Evolutionary conservation across 2,888 invertebrate species (phyloP).

Genomic region (Drosophila koepferae): DNA sequence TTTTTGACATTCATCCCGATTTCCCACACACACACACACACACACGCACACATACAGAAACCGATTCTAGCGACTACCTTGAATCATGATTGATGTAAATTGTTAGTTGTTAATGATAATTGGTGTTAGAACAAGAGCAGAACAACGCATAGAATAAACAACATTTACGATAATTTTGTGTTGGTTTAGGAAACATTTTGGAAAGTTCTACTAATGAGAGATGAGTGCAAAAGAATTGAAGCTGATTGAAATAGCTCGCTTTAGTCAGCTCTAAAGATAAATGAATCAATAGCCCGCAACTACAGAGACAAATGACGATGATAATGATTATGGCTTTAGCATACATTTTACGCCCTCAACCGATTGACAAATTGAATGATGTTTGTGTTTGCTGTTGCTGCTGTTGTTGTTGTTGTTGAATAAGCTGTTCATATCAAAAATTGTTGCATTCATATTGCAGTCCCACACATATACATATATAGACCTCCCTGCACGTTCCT

Average conservation of each 20-base stretch:
- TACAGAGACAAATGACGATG: conserved; percentile 1
- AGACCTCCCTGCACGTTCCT: conserved; percentile 22
- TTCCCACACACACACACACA: background rate
- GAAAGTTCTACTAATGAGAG: background rate
- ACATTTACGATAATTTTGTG: background rate
- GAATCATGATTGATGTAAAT: conserved; percentile 7
- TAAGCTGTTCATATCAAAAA: background rate
- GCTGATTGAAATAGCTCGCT: background rate
- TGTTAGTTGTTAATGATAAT: conserved; percentile 8
- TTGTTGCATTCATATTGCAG: background rate
- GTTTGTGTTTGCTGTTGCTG: background rate
- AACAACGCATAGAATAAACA: conserved; percentile 5
- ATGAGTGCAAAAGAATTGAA: background rate
- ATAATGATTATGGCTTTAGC: background rate
- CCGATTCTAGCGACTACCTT: background rate
- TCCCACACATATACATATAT: background rate
- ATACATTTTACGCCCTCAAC: background rate
- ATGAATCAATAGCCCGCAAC: background rate
- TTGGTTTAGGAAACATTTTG: background rate
- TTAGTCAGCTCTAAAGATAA: background rate
- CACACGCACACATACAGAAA: background rate
- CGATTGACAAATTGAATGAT: background rate
- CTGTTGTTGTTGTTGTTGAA: background rate
- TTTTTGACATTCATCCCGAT: background rate
- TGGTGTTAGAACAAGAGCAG: conserved; percentile 4